Evolutionary conservation across 2,888 invertebrate species (phyloP).

Genomic region (Lysandra bellargus): DNA sequence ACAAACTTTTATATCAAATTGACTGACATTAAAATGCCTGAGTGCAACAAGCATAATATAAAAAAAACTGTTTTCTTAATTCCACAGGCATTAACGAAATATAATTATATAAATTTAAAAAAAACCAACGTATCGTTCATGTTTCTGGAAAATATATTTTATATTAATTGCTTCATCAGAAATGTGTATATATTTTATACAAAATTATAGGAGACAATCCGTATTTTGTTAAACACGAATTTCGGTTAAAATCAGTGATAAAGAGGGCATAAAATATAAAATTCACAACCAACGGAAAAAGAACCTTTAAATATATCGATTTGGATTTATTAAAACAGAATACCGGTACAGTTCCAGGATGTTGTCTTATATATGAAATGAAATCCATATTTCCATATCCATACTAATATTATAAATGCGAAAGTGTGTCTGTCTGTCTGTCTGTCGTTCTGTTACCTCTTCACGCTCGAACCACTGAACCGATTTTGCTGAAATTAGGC

Average conservation of each 20-base stretch:
- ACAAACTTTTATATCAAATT: no score
- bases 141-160: no score
- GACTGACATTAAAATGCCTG: no score
- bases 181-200: not conserved
- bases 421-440: no score
- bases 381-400: no score
- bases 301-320: not conserved
- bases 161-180: not conserved
- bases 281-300: not conserved
- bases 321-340: not conserved
- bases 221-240: not conserved
- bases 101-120: not conserved
- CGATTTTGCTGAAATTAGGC: no score
- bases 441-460: no score
- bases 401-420: no score
- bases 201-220: not conserved
- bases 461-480: no score
- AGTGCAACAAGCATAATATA: no score
- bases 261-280: not conserved
- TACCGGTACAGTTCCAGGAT: not conserved
- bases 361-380: not conserved
- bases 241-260: not conserved
- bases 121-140: not conserved
- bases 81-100: not conserved
- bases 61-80: no score